These are phyloP conservation scores for Eristalis intricaria DNA, from an alignment of 2,888 invertebrate genomes.

Conservation along the genomic window DNA sequence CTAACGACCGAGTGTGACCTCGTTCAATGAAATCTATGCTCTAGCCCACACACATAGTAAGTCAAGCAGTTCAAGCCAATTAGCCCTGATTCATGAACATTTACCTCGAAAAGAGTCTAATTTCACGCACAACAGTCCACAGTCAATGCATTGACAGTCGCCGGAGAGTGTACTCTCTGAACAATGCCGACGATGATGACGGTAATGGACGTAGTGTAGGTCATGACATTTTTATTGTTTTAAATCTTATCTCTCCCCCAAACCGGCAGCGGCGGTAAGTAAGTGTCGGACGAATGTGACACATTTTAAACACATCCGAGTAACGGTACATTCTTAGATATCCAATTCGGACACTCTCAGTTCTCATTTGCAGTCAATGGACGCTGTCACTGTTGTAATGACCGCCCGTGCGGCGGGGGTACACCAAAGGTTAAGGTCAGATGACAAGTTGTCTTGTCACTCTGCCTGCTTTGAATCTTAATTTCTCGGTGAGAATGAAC, in stretches of 20 bases:
- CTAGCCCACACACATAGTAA: not conserved
- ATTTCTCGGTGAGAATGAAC: constrained; percentile 30
- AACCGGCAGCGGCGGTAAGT: too few relatives aligned
- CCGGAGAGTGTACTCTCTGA: not conserved
- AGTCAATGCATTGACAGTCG: not conserved
- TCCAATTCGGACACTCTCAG: not conserved
- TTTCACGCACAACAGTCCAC: constrained; percentile 31
- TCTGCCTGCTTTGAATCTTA: constrained; percentile 7
- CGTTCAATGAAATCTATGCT: not conserved
- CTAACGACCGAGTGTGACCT: not conserved
- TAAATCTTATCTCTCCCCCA: not conserved
- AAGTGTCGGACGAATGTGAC: not conserved
- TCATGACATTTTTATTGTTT: not conserved
- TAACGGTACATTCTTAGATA: not conserved
- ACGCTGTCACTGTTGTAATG: not conserved
- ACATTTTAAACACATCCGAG: not conserved
- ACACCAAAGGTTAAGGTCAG: constrained; percentile 56
- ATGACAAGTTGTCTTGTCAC: constrained; percentile 39
- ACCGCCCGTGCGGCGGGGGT: constrained; percentile 1
- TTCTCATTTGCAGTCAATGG: constrained; percentile 15
- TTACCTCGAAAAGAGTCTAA: constrained; percentile 39
- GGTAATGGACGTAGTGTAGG: not conserved
- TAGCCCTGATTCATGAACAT: constrained; percentile 30
- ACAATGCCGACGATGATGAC: not conserved
- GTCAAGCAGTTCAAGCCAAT: constrained; percentile 13